Percentiles rank a stretch among this genome's conserved stretches.
These are phyloP conservation scores for Ischnura elegans DNA, from an alignment of 2,888 invertebrate species.

Conservation along the genomic window DNA sequence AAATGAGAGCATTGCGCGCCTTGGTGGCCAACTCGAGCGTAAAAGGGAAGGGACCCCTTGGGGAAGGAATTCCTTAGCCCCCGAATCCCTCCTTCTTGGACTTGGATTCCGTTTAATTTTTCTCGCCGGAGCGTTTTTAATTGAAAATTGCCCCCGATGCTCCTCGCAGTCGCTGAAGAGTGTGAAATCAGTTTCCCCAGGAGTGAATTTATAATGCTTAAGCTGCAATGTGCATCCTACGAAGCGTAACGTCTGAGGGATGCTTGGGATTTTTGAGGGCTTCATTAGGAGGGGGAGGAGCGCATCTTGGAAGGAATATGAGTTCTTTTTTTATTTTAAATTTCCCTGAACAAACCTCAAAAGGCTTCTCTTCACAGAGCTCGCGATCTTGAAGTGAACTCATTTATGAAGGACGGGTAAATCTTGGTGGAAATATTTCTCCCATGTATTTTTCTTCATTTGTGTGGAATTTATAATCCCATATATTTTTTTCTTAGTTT, in stretches of 20 bases:
- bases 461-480: too few species aligned
- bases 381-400: too few species aligned
- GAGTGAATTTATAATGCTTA: constrained; percentile 1
- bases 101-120: not conserved
- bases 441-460: too few species aligned
- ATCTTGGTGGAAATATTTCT: too few species aligned
- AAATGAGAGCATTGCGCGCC: not conserved
- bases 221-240: not conserved
- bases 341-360: not conserved
- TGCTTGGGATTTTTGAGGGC: not conserved
- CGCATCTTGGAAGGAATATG: not conserved
- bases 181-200: not conserved
- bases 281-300: not conserved
- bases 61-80: not conserved
- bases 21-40: not conserved
- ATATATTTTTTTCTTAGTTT: too few species aligned
- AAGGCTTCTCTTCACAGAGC: not conserved
- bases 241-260: not conserved
- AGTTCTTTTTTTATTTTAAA: too few species aligned
- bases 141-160: constrained; percentile 26
- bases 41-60: not conserved
- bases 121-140: not conserved
- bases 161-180: not conserved
- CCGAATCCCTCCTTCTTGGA: not conserved
- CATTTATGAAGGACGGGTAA: too few species aligned